Percentiles rank a stretch among this genome's conserved stretches.
Evolutionary conservation across 2,888 invertebrate genomes (phyloP).

Genomic region (Rhingia campestris): DNA sequence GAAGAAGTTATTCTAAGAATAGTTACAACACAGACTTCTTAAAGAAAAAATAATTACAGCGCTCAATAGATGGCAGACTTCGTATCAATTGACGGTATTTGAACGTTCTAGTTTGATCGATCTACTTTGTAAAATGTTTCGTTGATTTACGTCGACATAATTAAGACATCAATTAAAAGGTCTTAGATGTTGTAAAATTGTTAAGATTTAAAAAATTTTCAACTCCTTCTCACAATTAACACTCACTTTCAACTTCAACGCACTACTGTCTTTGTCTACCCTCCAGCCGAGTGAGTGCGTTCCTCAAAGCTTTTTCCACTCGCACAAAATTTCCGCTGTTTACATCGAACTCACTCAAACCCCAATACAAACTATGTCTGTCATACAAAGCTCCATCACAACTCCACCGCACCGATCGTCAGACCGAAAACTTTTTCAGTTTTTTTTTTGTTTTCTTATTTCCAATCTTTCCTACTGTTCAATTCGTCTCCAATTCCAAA

Average conservation of each 20-base stretch:
- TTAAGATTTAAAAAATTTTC: no score
- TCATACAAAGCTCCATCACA: constrained; percentile 52
- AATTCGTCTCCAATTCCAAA: constrained; percentile 58
- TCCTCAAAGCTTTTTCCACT: constrained; percentile 20
- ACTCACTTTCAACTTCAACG: neutral
- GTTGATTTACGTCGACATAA: no score
- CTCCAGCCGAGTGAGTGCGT: constrained; percentile 7
- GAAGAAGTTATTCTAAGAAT: no score
- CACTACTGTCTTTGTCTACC: constrained; percentile 32
- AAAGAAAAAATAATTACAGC: no score
- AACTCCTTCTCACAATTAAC: neutral
- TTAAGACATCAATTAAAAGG: no score
- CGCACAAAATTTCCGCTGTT: constrained; percentile 7
- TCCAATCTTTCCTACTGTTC: constrained; percentile 40
- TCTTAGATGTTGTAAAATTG: no score
- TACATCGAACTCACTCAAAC: constrained; percentile 33
- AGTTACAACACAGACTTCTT: no score
- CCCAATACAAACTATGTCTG: constrained; percentile 8
- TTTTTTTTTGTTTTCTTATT: neutral
- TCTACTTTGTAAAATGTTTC: no score
- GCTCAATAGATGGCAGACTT: no score
- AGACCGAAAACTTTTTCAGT: constrained; percentile 47
- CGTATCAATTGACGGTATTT: no score
- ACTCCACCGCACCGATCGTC: constrained; percentile 18
- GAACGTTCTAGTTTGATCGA: no score